These are phyloP conservation scores for Drosophila lutescens DNA, from an alignment of 2,888 invertebrate genomes.

Conservation along the genomic window DNA sequence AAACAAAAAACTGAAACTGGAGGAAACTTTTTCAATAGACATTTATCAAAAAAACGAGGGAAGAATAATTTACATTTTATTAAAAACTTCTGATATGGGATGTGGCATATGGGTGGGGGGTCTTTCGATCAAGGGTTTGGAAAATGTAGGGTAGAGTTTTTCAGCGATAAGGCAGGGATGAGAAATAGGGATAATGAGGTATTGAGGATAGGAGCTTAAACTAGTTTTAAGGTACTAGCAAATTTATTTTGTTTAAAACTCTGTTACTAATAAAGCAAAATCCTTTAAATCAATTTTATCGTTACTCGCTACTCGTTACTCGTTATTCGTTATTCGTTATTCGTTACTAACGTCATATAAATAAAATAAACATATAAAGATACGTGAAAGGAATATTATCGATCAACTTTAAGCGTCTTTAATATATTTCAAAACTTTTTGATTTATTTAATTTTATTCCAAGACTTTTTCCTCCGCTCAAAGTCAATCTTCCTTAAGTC, in stretches of 20 bases:
- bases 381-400: not conserved
- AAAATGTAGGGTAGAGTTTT: too few species aligned
- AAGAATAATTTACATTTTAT: constrained; percentile 77
- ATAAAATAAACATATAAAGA: too few species aligned
- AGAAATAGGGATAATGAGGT: not conserved
- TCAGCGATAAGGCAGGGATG: not conserved
- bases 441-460: not conserved
- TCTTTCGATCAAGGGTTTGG: not conserved
- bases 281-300: too few species aligned
- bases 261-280: too few species aligned
- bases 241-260: too few species aligned
- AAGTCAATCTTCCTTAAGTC: not conserved
- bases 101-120: not conserved
- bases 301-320: too few species aligned
- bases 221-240: too few species aligned
- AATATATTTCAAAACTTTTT: not conserved
- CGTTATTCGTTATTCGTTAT: too few species aligned
- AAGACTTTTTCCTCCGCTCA: not conserved
- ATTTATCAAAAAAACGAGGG: constrained; percentile 69
- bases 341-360: too few species aligned
- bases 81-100: constrained; percentile 59
- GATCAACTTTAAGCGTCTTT: not conserved
- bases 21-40: constrained; percentile 67
- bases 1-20: constrained; percentile 15
- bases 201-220: not conserved